Conservation (phyloP, 1,140 invertebrate species). For the Chironomus striatipennis region DNA sequence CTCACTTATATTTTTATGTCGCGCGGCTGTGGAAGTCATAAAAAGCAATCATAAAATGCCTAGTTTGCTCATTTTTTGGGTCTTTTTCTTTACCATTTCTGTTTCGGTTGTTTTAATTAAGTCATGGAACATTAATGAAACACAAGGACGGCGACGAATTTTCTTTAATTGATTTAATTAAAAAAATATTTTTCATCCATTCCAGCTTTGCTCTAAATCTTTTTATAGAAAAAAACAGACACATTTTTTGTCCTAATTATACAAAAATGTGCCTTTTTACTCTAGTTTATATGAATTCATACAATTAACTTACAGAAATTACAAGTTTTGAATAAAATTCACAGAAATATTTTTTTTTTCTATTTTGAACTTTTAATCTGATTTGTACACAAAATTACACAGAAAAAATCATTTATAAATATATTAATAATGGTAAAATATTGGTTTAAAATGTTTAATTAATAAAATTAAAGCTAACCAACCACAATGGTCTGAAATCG, state of each 20-base stretch:
- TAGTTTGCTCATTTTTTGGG: not conserved
- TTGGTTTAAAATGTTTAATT: too few species aligned
- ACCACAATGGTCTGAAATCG: too few species aligned
- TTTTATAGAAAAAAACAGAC: not conserved
- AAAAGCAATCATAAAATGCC: constrained; percentile 18
- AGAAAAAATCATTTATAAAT: too few species aligned
- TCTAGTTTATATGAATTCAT: too few species aligned
- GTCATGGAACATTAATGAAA: constrained; percentile 5
- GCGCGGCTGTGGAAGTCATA: not conserved
- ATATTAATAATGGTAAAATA: too few species aligned
- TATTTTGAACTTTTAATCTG: too few species aligned
- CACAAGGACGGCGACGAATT: not conserved
- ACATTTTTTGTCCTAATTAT: not conserved
- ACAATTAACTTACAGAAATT: too few species aligned
- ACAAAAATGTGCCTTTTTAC: too few species aligned
- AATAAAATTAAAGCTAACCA: too few species aligned
- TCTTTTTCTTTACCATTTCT: not conserved
- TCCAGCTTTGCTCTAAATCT: not conserved
- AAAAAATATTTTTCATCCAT: not conserved
- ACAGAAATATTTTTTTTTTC: too few species aligned
- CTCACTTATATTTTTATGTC: not conserved
- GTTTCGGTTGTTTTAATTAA: not conserved
- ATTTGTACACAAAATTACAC: too few species aligned
- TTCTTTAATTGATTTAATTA: constrained; percentile 23
- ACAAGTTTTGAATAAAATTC: too few species aligned